These are phyloP conservation scores for Clivina fossor DNA, from an alignment of 2,888 invertebrate species.

Conservation along the genomic window DNA sequence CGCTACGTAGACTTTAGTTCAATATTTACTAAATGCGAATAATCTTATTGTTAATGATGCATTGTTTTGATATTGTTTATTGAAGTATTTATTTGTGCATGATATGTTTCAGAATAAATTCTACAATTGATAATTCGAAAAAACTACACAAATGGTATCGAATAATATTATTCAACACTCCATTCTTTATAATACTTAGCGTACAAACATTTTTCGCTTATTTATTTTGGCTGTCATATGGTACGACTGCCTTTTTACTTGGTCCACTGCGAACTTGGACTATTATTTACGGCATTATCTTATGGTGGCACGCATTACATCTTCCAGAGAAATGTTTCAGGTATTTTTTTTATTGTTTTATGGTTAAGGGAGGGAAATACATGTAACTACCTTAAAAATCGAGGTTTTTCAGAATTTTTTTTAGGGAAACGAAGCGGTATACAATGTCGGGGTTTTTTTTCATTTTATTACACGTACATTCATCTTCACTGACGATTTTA, in stretches of 20 bases:
- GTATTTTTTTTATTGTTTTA: slow-evolving; percentile 53
- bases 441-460: no score
- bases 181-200: slow-evolving; percentile 61
- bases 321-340: slow-evolving; percentile 65
- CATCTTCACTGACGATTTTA: no score
- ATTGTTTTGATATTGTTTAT: no score
- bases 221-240: slow-evolving; percentile 81
- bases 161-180: slow-evolving; percentile 48
- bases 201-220: slow-evolving; percentile 68
- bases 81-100: no score
- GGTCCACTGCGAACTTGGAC: slow-evolving; percentile 83
- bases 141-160: slow-evolving; percentile 15
- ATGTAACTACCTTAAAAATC: no score
- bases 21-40: no score
- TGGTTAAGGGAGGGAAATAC: no score
- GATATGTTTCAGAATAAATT: slow-evolving; percentile 10
- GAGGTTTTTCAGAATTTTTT: no score
- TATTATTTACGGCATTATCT: slow-evolving; percentile 63
- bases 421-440: no score
- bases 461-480: no score
- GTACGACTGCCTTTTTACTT: slow-evolving; percentile 71
- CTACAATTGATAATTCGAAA: slow-evolving; percentile 1
- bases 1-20: no score
- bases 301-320: slow-evolving; percentile 67
- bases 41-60: slow-evolving; percentile 3